A percentile compares a stretch with the other conserved stretches of the same genome.
Evolutionary conservation across 2,797 vertebrate genomes (phyloP).

Genomic region (Poeciliopsis paucimaculata): DNA sequence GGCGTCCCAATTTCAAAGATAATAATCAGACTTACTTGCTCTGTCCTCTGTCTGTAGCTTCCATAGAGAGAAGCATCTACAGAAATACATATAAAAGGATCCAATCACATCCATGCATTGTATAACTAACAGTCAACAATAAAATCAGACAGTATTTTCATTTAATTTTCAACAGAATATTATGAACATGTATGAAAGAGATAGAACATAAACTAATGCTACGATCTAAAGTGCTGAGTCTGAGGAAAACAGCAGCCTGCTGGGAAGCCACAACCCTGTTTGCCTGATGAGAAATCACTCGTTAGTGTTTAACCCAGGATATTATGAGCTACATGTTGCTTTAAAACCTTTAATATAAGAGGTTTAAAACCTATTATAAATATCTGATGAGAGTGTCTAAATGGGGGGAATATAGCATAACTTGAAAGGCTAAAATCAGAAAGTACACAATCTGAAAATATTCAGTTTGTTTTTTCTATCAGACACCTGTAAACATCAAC

Average conservation of each 20-base stretch:
- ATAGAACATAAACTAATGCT: not conserved
- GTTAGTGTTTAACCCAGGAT: not conserved
- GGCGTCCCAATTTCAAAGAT: not conserved
- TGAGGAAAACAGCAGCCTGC: not conserved
- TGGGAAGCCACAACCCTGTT: not conserved
- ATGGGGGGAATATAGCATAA: not conserved
- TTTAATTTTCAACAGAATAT: not conserved
- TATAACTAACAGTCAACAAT: not conserved
- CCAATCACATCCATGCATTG: too few species aligned
- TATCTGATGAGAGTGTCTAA: not conserved
- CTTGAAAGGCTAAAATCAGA: not conserved
- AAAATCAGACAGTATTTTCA: not conserved
- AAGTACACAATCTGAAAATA: not conserved
- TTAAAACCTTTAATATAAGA: not conserved
- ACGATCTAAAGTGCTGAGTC: not conserved
- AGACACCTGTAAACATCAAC: constrained; percentile 4
- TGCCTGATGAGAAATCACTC: not conserved
- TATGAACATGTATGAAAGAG: not conserved
- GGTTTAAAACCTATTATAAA: not conserved
- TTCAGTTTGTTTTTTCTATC: not conserved
- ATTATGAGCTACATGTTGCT: not conserved
- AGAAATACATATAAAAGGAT: not conserved
- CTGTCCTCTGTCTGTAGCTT: constrained; percentile 81
- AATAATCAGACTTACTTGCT: constrained; percentile 72
- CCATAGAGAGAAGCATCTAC: constrained; percentile 82